Percentiles rank a stretch among this genome's conserved stretches.
These are phyloP conservation scores for Berghia stephanieae DNA, from an alignment of 1,140 invertebrate species.

Conservation along the genomic window DNA sequence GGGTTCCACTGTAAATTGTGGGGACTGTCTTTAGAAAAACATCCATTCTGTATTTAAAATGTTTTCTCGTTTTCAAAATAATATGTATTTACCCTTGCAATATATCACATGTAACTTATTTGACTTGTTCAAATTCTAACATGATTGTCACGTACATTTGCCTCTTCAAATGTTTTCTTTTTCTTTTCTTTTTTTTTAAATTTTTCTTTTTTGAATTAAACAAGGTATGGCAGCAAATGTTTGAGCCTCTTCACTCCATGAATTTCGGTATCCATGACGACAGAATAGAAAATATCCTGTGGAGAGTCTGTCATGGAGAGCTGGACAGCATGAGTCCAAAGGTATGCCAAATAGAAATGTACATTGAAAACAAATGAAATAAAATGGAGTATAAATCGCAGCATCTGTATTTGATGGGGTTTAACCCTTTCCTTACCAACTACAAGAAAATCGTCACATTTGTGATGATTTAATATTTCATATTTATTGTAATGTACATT, in stretches of 20 bases:
- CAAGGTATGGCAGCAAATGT: constrained; percentile 84
- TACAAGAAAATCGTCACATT: too few species aligned
- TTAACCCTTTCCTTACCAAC: too few species aligned
- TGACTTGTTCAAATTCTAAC: too few species aligned
- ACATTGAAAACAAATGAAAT: background rate
- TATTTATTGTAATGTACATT: too few species aligned
- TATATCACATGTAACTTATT: too few species aligned
- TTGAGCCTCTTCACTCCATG: constrained; percentile 86
- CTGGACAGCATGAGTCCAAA: constrained; percentile 87
- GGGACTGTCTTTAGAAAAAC: too few species aligned
- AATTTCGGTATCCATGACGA: constrained; percentile 92
- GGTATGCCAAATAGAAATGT: constrained; percentile 66
- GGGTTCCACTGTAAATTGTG: too few species aligned
- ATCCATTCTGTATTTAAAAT: too few species aligned
- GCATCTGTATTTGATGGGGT: background rate
- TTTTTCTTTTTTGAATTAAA: background rate
- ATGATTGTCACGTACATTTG: too few species aligned
- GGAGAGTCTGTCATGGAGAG: constrained; percentile 88
- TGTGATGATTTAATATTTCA: too few species aligned
- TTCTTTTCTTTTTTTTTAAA: background rate
- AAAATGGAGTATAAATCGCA: background rate
- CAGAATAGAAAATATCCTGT: constrained; percentile 86
- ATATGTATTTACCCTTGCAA: too few species aligned
- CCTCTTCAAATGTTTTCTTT: background rate
- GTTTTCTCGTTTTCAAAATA: too few species aligned